Evolutionary conservation across 2,888 invertebrate species (phyloP), one percentile per base, ranked within the genome.

Genomic region (Dasypolia templi): DNA sequence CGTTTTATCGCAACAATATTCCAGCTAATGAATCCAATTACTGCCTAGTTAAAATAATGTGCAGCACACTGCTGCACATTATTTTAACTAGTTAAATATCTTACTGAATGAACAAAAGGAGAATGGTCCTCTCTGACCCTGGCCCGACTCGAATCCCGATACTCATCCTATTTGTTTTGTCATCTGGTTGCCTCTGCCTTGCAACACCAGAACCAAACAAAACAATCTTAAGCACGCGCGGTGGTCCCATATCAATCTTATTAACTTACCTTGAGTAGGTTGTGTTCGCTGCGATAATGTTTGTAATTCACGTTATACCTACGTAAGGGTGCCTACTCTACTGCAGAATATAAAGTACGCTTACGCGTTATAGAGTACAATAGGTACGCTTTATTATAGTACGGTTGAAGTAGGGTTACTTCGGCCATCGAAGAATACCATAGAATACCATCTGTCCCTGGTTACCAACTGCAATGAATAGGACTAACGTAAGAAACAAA

Each of bases 11-110:
- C 67, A 71, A 72, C 61, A 56, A 68, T 77, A 62, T 77, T 72
- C 42, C 11, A 70, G 76, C 32, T 46, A 79, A 76, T 82, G 1
- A 79, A 67, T 70, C 63, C 68, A 79, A 68, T 79, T 56, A 72
- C 32, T 42, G 51, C 39, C 5, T 17, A 55, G 17, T n/a, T n/a
- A n/a, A n/a, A n/a, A n/a, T n/a, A n/a, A n/a, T 67, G 9, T 29
- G 29, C 44, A 44, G 46, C 58, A 67, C 14, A 29, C 58, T 29
- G 29, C 44, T 49, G 46, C 58, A 67, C 14, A 29, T 62, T 53
- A 75, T 65, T 68, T 75, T 17, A 58, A 62, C 44, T 63, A 63
- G 42, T 61, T 61, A 14, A 72, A 44, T 63, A 62, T 39, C 26
- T 75, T 59, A 68, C n/a, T n/a, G n/a, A n/a, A n/a, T n/a, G n/a